Conservation (phyloP, 2,888 invertebrate species). For the Noctua fimbriata region DNA sequence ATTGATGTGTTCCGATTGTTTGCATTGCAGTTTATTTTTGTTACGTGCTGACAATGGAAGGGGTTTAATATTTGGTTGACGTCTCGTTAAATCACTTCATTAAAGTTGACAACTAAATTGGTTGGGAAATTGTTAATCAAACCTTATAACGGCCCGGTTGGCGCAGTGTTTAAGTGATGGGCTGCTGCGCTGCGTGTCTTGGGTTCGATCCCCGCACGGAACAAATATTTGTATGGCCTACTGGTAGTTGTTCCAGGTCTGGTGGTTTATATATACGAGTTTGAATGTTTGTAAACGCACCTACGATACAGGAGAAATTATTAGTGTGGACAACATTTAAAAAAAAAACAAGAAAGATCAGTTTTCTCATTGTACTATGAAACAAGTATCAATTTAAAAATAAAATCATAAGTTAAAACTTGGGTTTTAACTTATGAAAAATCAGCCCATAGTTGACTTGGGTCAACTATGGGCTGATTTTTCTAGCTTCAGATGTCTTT, state of each 20-base stretch:
- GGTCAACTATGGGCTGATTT: neutral
- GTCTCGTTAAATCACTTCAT: constrained; percentile 47
- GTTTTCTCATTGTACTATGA: neutral
- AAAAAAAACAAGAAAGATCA: neutral
- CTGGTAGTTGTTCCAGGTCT: neutral
- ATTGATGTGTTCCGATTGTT: constrained; percentile 65
- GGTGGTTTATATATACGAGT: neutral
- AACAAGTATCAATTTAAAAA: neutral
- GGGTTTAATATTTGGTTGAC: constrained; percentile 48
- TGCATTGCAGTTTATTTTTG: constrained; percentile 70
- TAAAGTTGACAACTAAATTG: constrained; percentile 37
- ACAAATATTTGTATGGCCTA: neutral
- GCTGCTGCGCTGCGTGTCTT: neutral
- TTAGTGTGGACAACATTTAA: neutral
- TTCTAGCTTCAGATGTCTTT: neutral
- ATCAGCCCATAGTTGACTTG: too few species aligned
- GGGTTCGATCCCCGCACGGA: neutral
- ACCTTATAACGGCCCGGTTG: neutral
- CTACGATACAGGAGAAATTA: neutral
- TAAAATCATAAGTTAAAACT: neutral
- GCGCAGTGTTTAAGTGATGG: neutral
- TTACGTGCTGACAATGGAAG: constrained; percentile 61
- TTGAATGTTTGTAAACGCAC: neutral
- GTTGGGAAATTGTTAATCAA: neutral
- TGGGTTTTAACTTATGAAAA: too few species aligned